A percentile compares a stretch with the other conserved stretches of the same genome.
Conservation (phyloP, 2,888 invertebrate genomes). For the Phlogophora meticulosa region DNA sequence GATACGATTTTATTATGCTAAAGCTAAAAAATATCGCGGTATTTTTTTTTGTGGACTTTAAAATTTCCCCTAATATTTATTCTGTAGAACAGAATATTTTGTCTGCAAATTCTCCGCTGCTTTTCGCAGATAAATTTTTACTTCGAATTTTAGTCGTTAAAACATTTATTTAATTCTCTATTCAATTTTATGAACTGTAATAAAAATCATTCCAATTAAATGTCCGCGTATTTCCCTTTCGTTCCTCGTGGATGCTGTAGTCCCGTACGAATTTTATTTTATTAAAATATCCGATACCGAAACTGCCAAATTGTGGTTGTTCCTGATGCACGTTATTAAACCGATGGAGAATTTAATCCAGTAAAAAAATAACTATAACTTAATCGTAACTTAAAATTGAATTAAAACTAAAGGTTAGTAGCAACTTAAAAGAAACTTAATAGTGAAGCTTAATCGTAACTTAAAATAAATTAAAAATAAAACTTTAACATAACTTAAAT, state of each 20-base stretch:
- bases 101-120: neutral
- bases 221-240: neutral
- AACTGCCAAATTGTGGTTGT: neutral
- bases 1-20: slow-evolving; percentile 62
- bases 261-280: neutral
- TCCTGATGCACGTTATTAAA: neutral
- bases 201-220: neutral
- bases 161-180: neutral
- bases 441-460: neutral
- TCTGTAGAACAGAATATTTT: neutral
- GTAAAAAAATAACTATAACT: neutral
- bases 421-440: neutral
- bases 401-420: no score
- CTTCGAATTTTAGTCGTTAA: neutral
- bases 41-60: slow-evolving; percentile 6
- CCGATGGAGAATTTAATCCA: slow-evolving; percentile 2
- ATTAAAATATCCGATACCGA: slow-evolving; percentile 7
- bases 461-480: neutral
- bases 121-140: neutral
- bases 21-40: slow-evolving; percentile 28
- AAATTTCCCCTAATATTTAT: slow-evolving; percentile 3
- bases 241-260: neutral
- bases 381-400: neutral
- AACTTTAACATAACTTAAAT: no score
- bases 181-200: neutral